A percentile compares a stretch with the other conserved stretches of the same genome.
These are phyloP conservation scores for Andrena bicolor DNA, from an alignment of 2,888 invertebrate genomes.

Conservation along the genomic window DNA sequence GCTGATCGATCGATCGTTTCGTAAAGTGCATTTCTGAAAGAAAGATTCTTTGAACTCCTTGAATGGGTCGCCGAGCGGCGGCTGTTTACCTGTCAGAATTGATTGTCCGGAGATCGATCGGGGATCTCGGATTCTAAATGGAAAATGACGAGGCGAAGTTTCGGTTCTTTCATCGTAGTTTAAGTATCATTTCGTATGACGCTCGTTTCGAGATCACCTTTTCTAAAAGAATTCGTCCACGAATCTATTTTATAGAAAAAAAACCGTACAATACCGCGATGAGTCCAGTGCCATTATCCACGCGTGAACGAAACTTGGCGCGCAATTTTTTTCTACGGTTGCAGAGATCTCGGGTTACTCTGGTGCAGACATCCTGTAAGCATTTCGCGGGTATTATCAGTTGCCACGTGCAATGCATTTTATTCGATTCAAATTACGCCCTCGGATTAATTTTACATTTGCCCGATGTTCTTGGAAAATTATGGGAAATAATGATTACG, in stretches of 20 bases:
- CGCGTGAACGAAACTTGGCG: constrained; percentile 14
- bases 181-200: too few relatives aligned
- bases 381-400: constrained; percentile 21
- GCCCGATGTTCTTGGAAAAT: neutral
- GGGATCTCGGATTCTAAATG: neutral
- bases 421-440: constrained; percentile 19
- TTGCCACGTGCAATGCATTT: constrained; percentile 11
- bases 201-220: too few relatives aligned
- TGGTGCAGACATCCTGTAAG: constrained; percentile 9
- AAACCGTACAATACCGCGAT: too few relatives aligned
- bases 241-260: too few relatives aligned
- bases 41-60: neutral
- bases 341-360: constrained; percentile 42
- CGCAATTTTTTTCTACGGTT: constrained; percentile 18
- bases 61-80: too few relatives aligned
- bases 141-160: too few relatives aligned
- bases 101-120: neutral
- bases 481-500: too few relatives aligned
- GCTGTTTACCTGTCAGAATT: neutral
- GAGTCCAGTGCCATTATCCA: neutral
- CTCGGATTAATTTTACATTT: neutral
- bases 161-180: too few relatives aligned
- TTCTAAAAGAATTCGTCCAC: too few relatives aligned
- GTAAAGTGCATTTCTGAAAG: neutral
- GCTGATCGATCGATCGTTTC: too few relatives aligned